Base-by-base conservation (phyloP, 2,888 invertebrate species). In the Aquatica leii region DNA sequence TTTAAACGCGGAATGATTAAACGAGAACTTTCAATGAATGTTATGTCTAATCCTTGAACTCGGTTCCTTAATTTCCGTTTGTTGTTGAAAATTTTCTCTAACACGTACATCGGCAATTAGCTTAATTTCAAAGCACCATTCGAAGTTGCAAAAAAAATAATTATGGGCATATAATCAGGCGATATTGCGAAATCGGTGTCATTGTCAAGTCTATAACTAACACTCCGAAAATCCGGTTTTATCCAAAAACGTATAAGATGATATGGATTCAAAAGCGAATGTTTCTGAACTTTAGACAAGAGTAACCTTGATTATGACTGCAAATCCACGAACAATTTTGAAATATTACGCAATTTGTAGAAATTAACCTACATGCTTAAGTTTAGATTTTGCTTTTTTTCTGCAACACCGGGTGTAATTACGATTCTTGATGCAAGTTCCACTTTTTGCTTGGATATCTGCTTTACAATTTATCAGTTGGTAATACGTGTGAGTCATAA, bases 111-210 rank as follows among this genome's bases (percentile, higher is more conserved):
- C 31, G 50, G 11, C 43, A 21, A 31, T 54, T 43, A 17, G 8
- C n/a, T 14, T 46, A 34, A 18, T 46, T 9, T 9, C 14, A 12
- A 43, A 43, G 24, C 24, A 24, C 24, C 6, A 24, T 24, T 24
- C 6, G 24, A 24, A 24, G 15, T 48, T 41, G 31, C 31, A 53
- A 60, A 60, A 60, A 60, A 46, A 46, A 18, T 51, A 49, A 11
- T 34, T 56, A 61, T 53, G 49, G 24, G 54, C 55, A 56, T 61
- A 21, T 46, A 46, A 17, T 15, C 43, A 37, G 56, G 24, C 20
- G 12, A 50, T 56, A 55, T 57, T 62, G 52, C 46, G 52, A 57
- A 62, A 62, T 62, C 50, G 62, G 62, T 57, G 62, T 62, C 62
- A 62, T 57, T 62, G 62, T 62, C 62, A 62, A 58, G 62, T 58